Conservation (phyloP, 2,113 vertebrate genomes). For the Hyaena hyaena region DNA sequence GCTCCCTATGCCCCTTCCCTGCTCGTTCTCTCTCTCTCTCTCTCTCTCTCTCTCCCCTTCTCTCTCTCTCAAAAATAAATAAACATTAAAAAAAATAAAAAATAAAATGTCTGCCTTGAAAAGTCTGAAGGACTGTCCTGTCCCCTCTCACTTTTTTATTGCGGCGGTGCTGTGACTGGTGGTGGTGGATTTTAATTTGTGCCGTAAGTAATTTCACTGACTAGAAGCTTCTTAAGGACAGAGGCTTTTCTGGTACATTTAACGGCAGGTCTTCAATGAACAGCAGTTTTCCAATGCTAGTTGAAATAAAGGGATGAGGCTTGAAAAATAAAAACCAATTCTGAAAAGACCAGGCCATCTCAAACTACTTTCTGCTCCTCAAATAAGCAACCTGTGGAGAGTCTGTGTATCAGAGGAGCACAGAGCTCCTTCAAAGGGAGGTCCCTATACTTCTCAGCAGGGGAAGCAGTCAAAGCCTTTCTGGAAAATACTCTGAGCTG, state of each 20-base stretch:
- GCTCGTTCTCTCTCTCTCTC: no score
- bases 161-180: background rate
- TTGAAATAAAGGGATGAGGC: background rate
- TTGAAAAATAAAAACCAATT: background rate
- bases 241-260: background rate
- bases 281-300: background rate
- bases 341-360: background rate
- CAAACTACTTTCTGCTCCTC: background rate
- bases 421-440: background rate
- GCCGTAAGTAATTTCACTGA: background rate
- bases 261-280: background rate
- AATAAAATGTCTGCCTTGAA: background rate
- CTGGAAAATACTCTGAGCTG: background rate
- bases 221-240: background rate
- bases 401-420: background rate
- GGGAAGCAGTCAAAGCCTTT: background rate
- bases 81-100: background rate
- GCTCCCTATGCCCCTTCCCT: background rate
- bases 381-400: background rate
- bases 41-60: accelerated
- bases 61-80: background rate
- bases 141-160: background rate
- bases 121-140: background rate
- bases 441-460: background rate
- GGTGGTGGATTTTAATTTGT: background rate